Evolutionary conservation across 1,140 invertebrate species (phyloP).

Genomic region (Pseudobourletiella spinata): DNA sequence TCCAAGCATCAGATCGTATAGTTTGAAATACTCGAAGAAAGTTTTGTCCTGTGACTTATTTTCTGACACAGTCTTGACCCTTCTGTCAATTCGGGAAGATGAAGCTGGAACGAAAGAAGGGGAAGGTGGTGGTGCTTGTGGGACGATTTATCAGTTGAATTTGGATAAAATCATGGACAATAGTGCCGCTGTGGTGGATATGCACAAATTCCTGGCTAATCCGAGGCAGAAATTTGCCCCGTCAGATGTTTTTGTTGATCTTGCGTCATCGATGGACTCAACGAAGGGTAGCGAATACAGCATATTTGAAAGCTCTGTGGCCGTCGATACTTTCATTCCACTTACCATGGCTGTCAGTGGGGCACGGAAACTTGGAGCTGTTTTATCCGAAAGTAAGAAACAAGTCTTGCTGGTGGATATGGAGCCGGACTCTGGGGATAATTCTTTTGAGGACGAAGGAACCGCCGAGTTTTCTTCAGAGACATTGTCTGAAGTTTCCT

Average conservation of each 20-base stretch:
- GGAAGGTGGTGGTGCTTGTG: background rate
- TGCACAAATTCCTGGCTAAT: constrained; percentile 6
- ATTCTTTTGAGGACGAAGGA: background rate
- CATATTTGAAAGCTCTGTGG: background rate
- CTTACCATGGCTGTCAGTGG: constrained; percentile 62
- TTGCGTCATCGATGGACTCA: background rate
- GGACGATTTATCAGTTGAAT: background rate
- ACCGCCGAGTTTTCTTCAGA: background rate
- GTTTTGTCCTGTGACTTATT: background rate
- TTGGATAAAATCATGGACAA: background rate
- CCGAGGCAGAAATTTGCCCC: background rate
- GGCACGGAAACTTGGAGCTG: constrained; percentile 73
- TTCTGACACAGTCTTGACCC: constrained; percentile 10
- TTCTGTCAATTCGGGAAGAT: background rate
- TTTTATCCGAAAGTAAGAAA: constrained; percentile 65
- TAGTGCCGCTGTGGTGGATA: background rate
- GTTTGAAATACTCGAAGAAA: constrained; percentile 4
- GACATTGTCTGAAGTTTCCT: constrained; percentile 4
- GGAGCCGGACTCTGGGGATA: constrained; percentile 46
- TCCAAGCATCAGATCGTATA: background rate
- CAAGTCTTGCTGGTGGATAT: constrained; percentile 82
- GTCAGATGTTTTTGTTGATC: constrained; percentile 2
- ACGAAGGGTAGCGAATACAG: background rate
- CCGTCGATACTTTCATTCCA: constrained; percentile 16
- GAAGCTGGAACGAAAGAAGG: background rate